These are phyloP conservation scores for Thamnaconus septentrionalis DNA, from an alignment of 2,113 vertebrate genomes.

Conservation along the genomic window DNA sequence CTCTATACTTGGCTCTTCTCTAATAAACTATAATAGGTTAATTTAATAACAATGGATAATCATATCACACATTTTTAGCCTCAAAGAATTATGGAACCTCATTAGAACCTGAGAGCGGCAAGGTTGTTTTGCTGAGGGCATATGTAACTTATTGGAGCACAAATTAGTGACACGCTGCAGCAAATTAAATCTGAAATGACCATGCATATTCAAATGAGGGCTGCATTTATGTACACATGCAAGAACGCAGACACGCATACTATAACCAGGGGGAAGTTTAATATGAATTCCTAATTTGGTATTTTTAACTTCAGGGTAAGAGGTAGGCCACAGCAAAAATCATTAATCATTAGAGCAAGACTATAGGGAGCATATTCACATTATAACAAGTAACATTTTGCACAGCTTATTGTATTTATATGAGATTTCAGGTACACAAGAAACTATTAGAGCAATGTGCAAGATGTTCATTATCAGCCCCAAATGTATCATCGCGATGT, in stretches of 20 bases:
- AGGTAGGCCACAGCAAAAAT: slow-evolving; percentile 36
- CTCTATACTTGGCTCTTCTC: slow-evolving; percentile 20
- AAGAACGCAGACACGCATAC: slow-evolving; percentile 26
- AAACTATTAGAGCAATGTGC: not conserved
- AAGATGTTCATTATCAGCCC: too few relatives aligned
- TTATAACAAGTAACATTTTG: not conserved
- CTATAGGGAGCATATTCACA: slow-evolving; percentile 30
- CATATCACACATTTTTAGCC: slow-evolving; percentile 34
- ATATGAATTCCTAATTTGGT: slow-evolving; percentile 54
- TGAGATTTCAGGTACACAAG: not conserved
- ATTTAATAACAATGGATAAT: slow-evolving; percentile 54
- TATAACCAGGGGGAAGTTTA: slow-evolving; percentile 52
- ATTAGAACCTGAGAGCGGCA: slow-evolving; percentile 51
- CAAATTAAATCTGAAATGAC: slow-evolving; percentile 69
- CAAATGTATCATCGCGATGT: too few relatives aligned
- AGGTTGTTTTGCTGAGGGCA: slow-evolving; percentile 47
- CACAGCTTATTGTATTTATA: not conserved
- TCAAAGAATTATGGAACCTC: slow-evolving; percentile 33
- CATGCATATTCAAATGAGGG: slow-evolving; percentile 69
- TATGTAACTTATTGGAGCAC: slow-evolving; percentile 68
- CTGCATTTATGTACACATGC: slow-evolving; percentile 46
- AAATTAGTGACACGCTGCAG: slow-evolving; percentile 63
- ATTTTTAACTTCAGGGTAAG: slow-evolving; percentile 37
- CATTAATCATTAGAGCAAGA: slow-evolving; percentile 30
- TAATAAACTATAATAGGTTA: slow-evolving; percentile 46